Percentiles rank a stretch among this genome's conserved stretches.
Evolutionary conservation across 2,797 vertebrate genomes (phyloP).

Genomic region (Pyrrhura leucotis): DNA sequence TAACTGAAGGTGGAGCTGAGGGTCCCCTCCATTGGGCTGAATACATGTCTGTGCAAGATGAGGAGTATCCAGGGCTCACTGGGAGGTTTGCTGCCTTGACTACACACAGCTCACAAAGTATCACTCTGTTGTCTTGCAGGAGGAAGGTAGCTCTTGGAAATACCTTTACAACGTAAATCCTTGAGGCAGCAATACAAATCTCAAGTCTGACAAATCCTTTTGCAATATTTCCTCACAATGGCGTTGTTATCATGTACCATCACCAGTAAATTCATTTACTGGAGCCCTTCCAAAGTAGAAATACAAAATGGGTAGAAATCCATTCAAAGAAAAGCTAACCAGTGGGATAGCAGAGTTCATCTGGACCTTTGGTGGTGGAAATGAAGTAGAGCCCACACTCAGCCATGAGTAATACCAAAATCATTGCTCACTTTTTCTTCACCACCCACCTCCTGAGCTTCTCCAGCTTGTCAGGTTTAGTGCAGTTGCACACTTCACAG

Average conservation of each 20-base stretch:
- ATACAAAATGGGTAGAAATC: neutral
- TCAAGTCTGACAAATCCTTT: neutral
- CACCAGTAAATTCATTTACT: neutral
- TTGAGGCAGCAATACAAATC: neutral
- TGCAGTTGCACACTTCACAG: neutral
- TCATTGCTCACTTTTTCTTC: neutral
- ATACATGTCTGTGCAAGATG: neutral
- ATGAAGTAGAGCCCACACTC: neutral
- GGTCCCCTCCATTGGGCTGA: neutral
- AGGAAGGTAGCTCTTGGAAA: neutral
- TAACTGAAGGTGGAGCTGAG: neutral
- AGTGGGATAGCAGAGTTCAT: neutral
- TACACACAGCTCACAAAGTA: neutral
- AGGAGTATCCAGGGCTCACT: neutral
- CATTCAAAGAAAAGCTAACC: neutral
- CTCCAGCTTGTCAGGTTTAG: neutral
- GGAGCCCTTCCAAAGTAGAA: neutral
- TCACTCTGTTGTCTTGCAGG: neutral
- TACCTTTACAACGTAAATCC: neutral
- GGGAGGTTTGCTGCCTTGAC: neutral
- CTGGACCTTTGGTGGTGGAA: neutral
- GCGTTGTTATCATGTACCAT: fast-evolving
- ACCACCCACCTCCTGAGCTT: neutral
- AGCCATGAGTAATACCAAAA: neutral
- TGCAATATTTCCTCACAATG: neutral